Conservation (phyloP, 2,797 vertebrate genomes). For the Phataginus tetradactyla region DNA sequence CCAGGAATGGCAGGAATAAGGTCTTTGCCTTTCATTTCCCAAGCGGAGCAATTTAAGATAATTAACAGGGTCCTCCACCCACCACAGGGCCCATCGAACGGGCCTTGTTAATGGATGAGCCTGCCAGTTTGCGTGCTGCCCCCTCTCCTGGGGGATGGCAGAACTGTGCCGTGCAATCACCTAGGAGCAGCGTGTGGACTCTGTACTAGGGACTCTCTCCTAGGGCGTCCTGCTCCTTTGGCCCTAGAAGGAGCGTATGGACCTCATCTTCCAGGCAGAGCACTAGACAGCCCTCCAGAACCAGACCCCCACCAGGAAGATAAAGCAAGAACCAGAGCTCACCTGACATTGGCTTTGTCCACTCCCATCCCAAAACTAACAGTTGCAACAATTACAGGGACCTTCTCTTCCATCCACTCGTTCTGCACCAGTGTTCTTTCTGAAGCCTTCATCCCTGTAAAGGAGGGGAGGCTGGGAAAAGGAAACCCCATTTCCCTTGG, state of each 20-base stretch:
- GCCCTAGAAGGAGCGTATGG: neutral
- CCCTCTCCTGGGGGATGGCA: neutral
- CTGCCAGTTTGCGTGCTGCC: neutral
- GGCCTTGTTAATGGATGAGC: neutral
- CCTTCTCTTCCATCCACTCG: slow-evolving; percentile 97
- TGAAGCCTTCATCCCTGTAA: slow-evolving; percentile 91
- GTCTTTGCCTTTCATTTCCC: neutral
- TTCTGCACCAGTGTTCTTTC: slow-evolving; percentile 93
- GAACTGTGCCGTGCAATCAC: neutral
- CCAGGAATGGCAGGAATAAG: neutral
- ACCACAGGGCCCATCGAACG: neutral
- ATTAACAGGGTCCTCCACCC: neutral
- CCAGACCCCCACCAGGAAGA: neutral
- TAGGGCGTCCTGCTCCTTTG: neutral
- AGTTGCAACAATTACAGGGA: slow-evolving; percentile 96
- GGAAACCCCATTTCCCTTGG: neutral
- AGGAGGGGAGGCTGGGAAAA: neutral
- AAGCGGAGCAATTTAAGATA: neutral
- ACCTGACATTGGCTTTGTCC: slow-evolving; percentile 98
- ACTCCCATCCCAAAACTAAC: slow-evolving; percentile 99
- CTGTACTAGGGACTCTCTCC: neutral
- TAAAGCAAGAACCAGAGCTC: slow-evolving; percentile 36
- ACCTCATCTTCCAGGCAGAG: neutral
- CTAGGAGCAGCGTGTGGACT: neutral
- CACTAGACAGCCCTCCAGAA: neutral